Evolutionary conservation across 2,113 vertebrate genomes (phyloP), one percentile per base, ranked within the genome.

Genomic region (Alligator sinensis): DNA sequence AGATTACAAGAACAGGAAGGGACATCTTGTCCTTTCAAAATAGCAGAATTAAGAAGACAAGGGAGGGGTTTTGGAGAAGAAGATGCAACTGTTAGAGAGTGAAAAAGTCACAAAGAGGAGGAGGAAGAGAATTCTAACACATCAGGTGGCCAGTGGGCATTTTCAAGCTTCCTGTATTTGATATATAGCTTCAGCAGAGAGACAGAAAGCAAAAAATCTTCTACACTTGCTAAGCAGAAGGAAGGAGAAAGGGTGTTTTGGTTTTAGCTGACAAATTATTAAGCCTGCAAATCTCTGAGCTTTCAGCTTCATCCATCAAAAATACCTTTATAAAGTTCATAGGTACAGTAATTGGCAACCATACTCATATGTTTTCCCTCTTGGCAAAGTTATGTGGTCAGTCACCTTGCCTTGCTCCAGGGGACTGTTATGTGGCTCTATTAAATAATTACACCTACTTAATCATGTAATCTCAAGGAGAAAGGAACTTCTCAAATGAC

Each of bases 381-480:
- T 90, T 30, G 70, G 72, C 84, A 68, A 54, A 88, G 76, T 76
- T 72, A 61, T 12, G 95, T 95, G 97, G 97, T 97, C 97, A 98
- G 92, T 96, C 89, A 60, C 97, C 95, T 88, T 6, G 85, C 88
- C 95, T 95, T 17, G 0, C 1, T 2, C 82, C 14, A n/a, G 90
- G 93, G 94, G 94, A 94, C 2, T 3, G 58, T 61, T 90, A 85
- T 93, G 94, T 82, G 94, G 91, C 97, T 97, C 96, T 96, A 88
- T 98, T 97, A 98, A 97, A 96, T 95, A 97, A 98, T 98, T 97
- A 96, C 5, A 88, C 17, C 28, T 55, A 64, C 85, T 47, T 97
- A 98, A 98, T 97, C 77, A n/a, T 57, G 54, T 93, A 0, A 74
- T 80, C 97, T 97, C 96, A 91, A 97, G 96, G 95, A 97, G 95